phyloP scores from a whole-genome alignment of 2,888 invertebrate species.

The Amphimallon solstitiale region DNA sequence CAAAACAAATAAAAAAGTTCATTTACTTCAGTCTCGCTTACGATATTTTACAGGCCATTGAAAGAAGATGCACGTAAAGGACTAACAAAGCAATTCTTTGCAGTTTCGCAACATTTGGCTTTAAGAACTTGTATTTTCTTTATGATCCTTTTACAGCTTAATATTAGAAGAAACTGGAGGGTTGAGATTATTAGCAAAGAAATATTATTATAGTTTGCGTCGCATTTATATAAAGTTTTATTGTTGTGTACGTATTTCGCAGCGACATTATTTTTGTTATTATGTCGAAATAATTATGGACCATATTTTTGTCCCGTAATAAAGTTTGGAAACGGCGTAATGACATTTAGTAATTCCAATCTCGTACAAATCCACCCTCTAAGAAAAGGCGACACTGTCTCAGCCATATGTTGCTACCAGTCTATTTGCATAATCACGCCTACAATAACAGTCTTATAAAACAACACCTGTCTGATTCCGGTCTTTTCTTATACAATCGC shows the following conservation, averaged over 20 bases:
- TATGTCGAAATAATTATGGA: slow-evolving; percentile 36
- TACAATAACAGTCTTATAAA: slow-evolving; percentile 40
- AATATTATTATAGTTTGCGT: slow-evolving; percentile 46
- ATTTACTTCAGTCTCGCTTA: slow-evolving; percentile 26
- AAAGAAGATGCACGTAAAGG: slow-evolving; percentile 40
- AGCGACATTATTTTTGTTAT: slow-evolving; percentile 31
- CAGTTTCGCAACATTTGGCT: slow-evolving; percentile 54
- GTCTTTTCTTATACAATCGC: slow-evolving; percentile 3
- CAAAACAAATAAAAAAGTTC: no score
- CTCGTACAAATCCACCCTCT: slow-evolving; percentile 36
- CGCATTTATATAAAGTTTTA: slow-evolving; percentile 38
- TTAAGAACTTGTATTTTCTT: slow-evolving; percentile 55
- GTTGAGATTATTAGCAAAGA: slow-evolving; percentile 47
- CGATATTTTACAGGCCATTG: neutral
- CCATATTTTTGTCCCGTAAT: slow-evolving; percentile 25
- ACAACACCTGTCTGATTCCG: slow-evolving; percentile 39
- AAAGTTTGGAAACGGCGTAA: slow-evolving; percentile 23
- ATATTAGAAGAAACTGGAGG: slow-evolving; percentile 47
- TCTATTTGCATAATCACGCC: slow-evolving; percentile 46
- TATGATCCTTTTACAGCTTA: slow-evolving; percentile 54
- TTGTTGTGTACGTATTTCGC: slow-evolving; percentile 25
- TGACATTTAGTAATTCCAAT: slow-evolving; percentile 37
- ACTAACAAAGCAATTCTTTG: slow-evolving; percentile 42
- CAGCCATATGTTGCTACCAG: slow-evolving; percentile 45
- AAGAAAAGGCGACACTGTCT: slow-evolving; percentile 41